A percentile compares a stretch with the other conserved stretches of the same genome.
phyloP scores from a whole-genome alignment of 1,140 invertebrate genomes.

The Antheraea pernyi region DNA sequence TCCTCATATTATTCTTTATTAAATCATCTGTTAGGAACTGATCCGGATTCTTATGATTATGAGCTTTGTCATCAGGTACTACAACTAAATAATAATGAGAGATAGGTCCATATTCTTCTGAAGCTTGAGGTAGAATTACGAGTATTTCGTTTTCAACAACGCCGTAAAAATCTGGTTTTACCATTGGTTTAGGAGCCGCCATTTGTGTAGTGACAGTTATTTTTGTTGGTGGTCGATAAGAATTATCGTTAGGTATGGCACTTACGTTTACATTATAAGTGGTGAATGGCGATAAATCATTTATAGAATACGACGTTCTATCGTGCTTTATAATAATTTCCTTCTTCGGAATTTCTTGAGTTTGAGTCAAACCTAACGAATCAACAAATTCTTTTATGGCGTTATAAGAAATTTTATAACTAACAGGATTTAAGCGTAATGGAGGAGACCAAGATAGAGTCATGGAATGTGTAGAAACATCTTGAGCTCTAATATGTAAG shows the following conservation, averaged over 20 bases:
- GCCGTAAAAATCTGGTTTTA: constrained; percentile 95
- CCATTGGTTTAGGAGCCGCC: constrained; percentile 97
- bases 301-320: constrained; percentile 86
- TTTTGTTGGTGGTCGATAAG: constrained; percentile 93
- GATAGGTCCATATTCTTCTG: constrained; percentile 99
- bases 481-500: constrained; percentile 90
- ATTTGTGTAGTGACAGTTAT: constrained; percentile 98
- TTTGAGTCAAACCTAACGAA: constrained; percentile 94
- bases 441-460: constrained; percentile 96
- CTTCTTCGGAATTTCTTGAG: constrained; percentile 87
- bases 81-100: constrained; percentile 98
- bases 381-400: constrained; percentile 97
- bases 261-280: constrained; percentile 97
- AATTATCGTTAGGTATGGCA: constrained; percentile 90
- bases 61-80: constrained; percentile 92
- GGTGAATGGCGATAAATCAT: constrained; percentile 95
- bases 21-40: constrained; percentile 93
- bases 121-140: constrained; percentile 95
- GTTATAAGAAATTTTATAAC: constrained; percentile 95
- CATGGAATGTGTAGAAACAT: constrained; percentile 94
- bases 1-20: constrained; percentile 83
- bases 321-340: constrained; percentile 86
- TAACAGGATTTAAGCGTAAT: constrained; percentile 91
- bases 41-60: constrained; percentile 90
- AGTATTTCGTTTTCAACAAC: constrained; percentile 94